Base-by-base conservation (phyloP, 2,888 invertebrate species). In the Acronicta psi region DNA sequence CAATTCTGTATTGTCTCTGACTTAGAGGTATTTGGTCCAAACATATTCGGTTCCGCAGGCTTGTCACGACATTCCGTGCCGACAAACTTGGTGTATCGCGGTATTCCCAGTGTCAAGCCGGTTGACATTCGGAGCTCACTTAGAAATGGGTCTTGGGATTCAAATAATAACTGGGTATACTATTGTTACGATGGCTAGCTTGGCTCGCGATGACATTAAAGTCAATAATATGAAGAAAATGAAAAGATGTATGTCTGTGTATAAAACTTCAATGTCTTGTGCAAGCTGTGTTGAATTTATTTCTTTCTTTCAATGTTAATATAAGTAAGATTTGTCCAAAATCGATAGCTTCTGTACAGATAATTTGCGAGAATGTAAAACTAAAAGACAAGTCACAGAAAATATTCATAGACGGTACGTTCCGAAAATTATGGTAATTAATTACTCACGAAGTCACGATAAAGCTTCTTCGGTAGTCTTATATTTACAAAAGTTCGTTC, bases 31-130 rank as follows among this genome's bases (percentile, higher is more conserved):
- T 81, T 82, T 74, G 72, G 73, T 73, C 67, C 69, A 54, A 75
- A 80, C 75, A 75, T 79, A 84, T 84, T 80, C 66, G 70, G 59
- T 72, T 73, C 72, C 71, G 76, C 73, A 79, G 65, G 69, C 58
- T 83, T 77, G 81, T 79, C 76, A 77, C 75, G 57, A 79, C 78
- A 83, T 81, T 83, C 80, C 79, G 63, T 75, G 68, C 71, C 77
- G 71, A 61, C 68, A 70, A 79, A 77, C 75, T 80, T 74, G 76
- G 79, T 67, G 75, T 80, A 78, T 74, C 77, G 69, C 70, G 77
- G 81, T 80, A 84, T 83, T 77, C 67, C 58, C 69, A 77, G 74
- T 80, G 79, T 80, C 81, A 78, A 79, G 69, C 55, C 75, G 67
- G 77, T 79, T 80, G 79, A 80, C 82, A 80, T 79, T 75, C 67